These are phyloP conservation scores for Ommatoiulus sabulosus DNA, from an alignment of 2,888 invertebrate genomes.

Conservation along the genomic window DNA sequence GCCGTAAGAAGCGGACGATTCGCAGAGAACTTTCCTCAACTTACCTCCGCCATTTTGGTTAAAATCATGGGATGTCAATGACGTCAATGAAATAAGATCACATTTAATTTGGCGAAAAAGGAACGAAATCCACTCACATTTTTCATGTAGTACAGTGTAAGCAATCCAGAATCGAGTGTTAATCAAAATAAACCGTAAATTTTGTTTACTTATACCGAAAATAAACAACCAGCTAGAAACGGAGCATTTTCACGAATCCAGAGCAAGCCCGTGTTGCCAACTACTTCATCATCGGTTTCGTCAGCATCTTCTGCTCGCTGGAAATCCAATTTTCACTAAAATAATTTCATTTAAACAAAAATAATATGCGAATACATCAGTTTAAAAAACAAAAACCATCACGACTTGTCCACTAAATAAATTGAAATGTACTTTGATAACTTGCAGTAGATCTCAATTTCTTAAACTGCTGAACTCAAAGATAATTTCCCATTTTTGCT, in stretches of 20 bases:
- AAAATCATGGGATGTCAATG: conserved; percentile 55
- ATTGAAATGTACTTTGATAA: background rate
- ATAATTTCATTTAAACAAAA: background rate
- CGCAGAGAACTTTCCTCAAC: conserved; percentile 49
- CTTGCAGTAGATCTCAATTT: background rate
- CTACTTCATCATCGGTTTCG: background rate
- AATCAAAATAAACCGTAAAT: background rate
- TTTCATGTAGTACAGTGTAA: conserved; percentile 16
- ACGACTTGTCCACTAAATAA: background rate
- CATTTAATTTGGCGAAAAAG: conserved; percentile 27
- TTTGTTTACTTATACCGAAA: background rate
- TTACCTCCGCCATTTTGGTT: conserved; percentile 59
- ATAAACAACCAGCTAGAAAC: conserved; percentile 9
- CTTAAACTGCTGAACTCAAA: background rate
- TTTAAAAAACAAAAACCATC: background rate
- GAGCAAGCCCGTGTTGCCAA: background rate
- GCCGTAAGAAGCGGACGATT: conserved; percentile 46
- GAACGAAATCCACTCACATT: conserved; percentile 34
- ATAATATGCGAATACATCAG: background rate
- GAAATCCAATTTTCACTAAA: background rate
- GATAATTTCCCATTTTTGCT: background rate
- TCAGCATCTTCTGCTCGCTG: background rate
- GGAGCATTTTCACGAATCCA: background rate
- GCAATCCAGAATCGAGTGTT: conserved; percentile 34
- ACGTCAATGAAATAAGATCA: conserved; percentile 53